These are phyloP conservation scores for Austrolebias charrua DNA, from an alignment of 2,797 vertebrate species.

Conservation along the genomic window DNA sequence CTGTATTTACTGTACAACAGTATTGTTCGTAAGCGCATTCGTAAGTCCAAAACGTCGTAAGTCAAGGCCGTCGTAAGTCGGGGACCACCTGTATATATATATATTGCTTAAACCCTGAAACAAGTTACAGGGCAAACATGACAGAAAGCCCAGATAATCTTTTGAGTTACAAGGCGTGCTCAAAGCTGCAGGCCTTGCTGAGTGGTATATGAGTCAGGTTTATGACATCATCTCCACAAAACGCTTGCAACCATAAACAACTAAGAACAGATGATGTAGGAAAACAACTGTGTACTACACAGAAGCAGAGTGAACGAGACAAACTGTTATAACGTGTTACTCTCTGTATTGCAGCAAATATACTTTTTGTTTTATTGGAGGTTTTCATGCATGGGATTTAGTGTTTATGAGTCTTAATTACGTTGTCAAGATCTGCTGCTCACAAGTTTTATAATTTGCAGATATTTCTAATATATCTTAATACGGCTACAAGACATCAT, in stretches of 20 bases:
- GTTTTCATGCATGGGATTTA: conserved; percentile 5
- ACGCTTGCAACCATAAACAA: conserved; percentile 22
- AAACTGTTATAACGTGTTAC: conserved; percentile 16
- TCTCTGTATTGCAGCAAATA: conserved; percentile 1
- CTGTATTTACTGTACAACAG: too few species aligned
- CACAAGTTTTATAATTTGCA: conserved; percentile 16
- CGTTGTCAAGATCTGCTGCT: conserved; percentile 4
- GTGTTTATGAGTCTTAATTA: neutral
- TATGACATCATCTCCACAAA: conserved; percentile 26
- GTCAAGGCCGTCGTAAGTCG: too few species aligned
- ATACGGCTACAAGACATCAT: conserved; percentile 20
- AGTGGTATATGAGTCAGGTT: conserved; percentile 9
- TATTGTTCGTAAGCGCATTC: too few species aligned
- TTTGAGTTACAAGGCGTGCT: conserved; percentile 8
- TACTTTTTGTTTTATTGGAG: conserved; percentile 3
- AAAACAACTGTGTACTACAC: neutral
- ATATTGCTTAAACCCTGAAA: neutral
- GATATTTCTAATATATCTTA: conserved; percentile 7
- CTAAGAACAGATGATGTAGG: conserved; percentile 1
- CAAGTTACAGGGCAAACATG: neutral
- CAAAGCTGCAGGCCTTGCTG: conserved; percentile 6
- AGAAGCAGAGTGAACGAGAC: conserved; percentile 1
- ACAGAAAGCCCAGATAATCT: neutral
- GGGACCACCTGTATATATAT: too few species aligned
- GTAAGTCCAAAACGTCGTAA: too few species aligned